Evolutionary conservation across 2,888 invertebrate species (phyloP).

Genomic region (Athrips mouffetella): DNA sequence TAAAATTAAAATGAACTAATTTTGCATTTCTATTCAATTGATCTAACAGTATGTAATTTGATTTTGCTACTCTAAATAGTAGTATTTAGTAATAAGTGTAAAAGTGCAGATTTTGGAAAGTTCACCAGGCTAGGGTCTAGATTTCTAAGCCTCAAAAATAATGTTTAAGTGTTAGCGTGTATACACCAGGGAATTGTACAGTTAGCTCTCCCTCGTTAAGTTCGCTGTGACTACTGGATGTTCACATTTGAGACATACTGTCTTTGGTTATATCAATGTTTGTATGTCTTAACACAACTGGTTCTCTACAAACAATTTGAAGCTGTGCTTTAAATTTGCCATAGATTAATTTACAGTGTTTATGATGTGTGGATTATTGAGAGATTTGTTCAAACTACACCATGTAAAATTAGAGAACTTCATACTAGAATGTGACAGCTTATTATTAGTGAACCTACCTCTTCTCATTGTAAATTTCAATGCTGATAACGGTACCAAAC

Average conservation of each 20-base stretch:
- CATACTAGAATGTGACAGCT: slow-evolving; percentile 47
- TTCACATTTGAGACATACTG: slow-evolving; percentile 64
- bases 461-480: slow-evolving; percentile 75
- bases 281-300: slow-evolving; percentile 54
- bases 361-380: slow-evolving; percentile 50
- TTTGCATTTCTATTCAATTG: slow-evolving; percentile 44
- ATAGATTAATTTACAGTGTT: slow-evolving; percentile 47
- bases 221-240: slow-evolving; percentile 75
- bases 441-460: slow-evolving; percentile 75
- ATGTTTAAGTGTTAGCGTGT: slow-evolving; percentile 77
- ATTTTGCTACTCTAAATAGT: slow-evolving; percentile 47
- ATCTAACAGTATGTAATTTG: slow-evolving; percentile 44
- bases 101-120: slow-evolving; percentile 74
- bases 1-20: slow-evolving; percentile 11
- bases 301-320: slow-evolving; percentile 44
- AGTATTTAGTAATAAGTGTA: slow-evolving; percentile 46
- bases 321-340: slow-evolving; percentile 68
- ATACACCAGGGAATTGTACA: slow-evolving; percentile 77
- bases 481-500: slow-evolving; percentile 75
- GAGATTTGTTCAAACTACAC: slow-evolving; percentile 63
- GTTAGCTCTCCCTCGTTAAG: slow-evolving; percentile 78
- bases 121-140: slow-evolving; percentile 72
- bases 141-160: slow-evolving; percentile 72
- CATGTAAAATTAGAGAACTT: slow-evolving; percentile 75
- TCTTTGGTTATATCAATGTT: slow-evolving; percentile 67